A percentile compares a stretch with the other conserved stretches of the same genome.
Evolutionary conservation across 2,113 vertebrate species (phyloP).

Genomic region (Chrysochloris asiatica): DNA sequence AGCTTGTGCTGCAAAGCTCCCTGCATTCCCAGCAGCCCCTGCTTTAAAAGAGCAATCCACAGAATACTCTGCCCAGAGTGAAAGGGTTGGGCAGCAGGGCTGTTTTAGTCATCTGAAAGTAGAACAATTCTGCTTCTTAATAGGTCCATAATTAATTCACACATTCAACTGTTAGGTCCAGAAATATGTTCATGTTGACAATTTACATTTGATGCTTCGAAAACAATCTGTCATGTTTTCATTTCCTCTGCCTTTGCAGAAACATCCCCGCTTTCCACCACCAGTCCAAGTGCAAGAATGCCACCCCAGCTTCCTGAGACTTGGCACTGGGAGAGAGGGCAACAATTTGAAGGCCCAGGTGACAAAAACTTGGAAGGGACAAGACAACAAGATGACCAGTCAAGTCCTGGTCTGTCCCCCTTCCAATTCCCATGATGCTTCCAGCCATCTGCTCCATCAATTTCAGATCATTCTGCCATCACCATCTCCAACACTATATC

Average conservation of each 20-base stretch:
- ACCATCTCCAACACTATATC: fast-evolving
- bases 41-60: constrained; percentile 76
- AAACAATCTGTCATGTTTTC: constrained; percentile 82
- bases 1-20: background rate
- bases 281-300: constrained; percentile 20
- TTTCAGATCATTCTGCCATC: background rate
- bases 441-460: background rate
- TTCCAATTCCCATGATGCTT: background rate
- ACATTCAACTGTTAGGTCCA: constrained; percentile 80
- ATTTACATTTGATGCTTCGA: constrained; percentile 81
- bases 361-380: background rate
- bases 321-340: background rate
- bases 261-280: constrained; percentile 54
- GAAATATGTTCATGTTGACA: constrained; percentile 84
- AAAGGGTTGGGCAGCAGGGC: background rate
- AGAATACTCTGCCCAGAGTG: constrained; percentile 62
- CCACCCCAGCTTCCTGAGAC: background rate
- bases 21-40: constrained; percentile 55
- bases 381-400: background rate
- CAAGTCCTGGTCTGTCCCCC: background rate
- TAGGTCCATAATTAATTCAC: constrained; percentile 83
- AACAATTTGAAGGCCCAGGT: background rate
- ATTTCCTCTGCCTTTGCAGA: constrained; percentile 70
- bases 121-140: constrained; percentile 74
- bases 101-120: constrained; percentile 18